These are phyloP conservation scores for Agrilus planipennis DNA, from an alignment of 1,140 invertebrate species.

Conservation along the genomic window DNA sequence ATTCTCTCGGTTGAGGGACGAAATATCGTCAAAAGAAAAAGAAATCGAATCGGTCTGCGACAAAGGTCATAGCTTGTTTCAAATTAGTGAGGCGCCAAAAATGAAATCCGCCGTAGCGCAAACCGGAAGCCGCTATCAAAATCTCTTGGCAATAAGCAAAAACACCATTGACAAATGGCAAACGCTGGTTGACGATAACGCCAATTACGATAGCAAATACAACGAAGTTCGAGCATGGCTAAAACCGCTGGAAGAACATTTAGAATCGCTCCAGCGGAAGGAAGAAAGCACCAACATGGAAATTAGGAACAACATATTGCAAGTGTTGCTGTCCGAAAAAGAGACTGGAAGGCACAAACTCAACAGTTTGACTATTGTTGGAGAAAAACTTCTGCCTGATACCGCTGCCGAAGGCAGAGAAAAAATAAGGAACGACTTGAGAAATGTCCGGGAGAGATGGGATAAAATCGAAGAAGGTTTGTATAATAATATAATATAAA, in stretches of 20 bases:
- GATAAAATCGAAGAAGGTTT: conserved; percentile 64
- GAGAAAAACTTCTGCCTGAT: conserved; percentile 80
- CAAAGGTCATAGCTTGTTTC: conserved; percentile 73
- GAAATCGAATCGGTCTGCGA: conserved; percentile 83
- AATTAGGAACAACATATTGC: conserved; percentile 51
- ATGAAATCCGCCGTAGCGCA: conserved; percentile 82
- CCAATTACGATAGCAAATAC: conserved; percentile 64
- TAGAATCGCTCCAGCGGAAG: conserved; percentile 44
- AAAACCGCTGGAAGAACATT: conserved; percentile 58
- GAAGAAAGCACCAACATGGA: conserved; percentile 37
- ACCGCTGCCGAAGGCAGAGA: conserved; percentile 84
- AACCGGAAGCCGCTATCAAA: conserved; percentile 79
- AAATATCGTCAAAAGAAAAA: conserved; percentile 62
- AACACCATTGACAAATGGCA: conserved; percentile 82
- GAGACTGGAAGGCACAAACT: conserved; percentile 75
- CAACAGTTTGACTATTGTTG: conserved; percentile 54
- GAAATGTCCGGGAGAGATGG: conserved; percentile 68
- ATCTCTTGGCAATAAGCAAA: conserved; percentile 69
- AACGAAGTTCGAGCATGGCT: conserved; percentile 68
- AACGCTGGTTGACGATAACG: conserved; percentile 73
- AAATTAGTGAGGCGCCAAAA: conserved; percentile 71
- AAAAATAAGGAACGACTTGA: conserved; percentile 69
- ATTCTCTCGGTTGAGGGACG: conserved; percentile 61
- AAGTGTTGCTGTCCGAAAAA: conserved; percentile 66
- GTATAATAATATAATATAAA: too few relatives aligned